Base-by-base conservation (phyloP, 2,888 invertebrate species). In the Synergus gifuensis region DNA sequence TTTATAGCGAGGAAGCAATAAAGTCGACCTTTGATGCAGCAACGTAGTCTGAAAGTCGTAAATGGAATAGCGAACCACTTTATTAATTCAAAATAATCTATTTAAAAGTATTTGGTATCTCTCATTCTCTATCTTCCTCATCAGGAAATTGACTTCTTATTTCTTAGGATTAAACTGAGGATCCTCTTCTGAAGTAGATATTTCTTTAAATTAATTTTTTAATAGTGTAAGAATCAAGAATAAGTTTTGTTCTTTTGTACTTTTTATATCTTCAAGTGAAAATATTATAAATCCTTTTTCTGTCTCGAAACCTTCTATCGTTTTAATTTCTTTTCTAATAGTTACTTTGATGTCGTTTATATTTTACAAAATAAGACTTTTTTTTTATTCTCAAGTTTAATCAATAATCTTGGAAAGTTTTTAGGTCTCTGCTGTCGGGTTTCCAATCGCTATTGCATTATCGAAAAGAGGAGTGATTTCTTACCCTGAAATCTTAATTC, bases 401-500 rank as follows among this genome's bases (percentile, higher is more conserved):
- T 22, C 12, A 62, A 62, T 62, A 22, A 62, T 22, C 18, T 11
- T 62, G 62, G 28, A 36, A 36, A 36, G 5, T 7, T 7, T 22
- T 28, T 28, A 4, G 36, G 5, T 36, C 5, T 46, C 9, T 46
- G 11, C 12, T 11, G 14, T 46, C 12, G 46, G 14, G 0, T 46
- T 46, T 46, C 12, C 11, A 12, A 46, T 62, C 28, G 60, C 18
- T 22, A 18, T 9, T 36, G 16, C 14, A 36, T 66, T n/a, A n/a
- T 40, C 9, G 11, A 66, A 42, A 18, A n/a, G 11, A 66, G 0
- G 9, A 66, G n/a, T 2, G 4, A n/a, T 73, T 73, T 54, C 40
- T 73, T 73, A 73, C 73, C 73, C n/a, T 40, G 49, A 73, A 73
- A 54, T 73, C 54, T 73, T 54, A 73, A 54, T 36, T 83, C 84